Evolutionary conservation across 2,113 vertebrate species (phyloP).

Genomic region (Cygnus buccinator): DNA sequence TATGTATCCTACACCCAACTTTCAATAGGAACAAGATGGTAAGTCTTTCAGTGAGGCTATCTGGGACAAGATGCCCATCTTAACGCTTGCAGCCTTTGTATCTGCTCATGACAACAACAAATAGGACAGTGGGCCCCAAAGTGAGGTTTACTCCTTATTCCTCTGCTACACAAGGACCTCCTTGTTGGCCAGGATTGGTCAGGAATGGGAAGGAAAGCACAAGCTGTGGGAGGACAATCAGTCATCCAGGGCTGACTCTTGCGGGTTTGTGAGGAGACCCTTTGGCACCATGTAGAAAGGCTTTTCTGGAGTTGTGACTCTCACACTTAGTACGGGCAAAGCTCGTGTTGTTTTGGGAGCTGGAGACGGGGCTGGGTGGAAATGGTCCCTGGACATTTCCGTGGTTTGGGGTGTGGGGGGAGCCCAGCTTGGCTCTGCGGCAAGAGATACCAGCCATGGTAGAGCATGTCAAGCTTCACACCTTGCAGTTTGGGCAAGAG

Average conservation of each 20-base stretch:
- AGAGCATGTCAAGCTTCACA: neutral
- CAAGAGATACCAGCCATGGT: fast-evolving
- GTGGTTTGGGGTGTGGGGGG: fast-evolving
- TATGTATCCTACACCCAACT: neutral
- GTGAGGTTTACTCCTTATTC: neutral
- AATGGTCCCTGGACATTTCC: neutral
- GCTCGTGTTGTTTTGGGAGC: neutral
- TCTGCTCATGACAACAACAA: neutral
- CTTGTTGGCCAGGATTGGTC: neutral
- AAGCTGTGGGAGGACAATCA: neutral
- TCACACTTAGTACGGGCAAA: neutral
- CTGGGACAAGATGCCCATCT: neutral
- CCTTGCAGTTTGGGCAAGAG: neutral
- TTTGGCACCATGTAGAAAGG: neutral
- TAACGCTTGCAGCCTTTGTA: neutral
- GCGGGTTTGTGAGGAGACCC: neutral
- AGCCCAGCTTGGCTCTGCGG: neutral
- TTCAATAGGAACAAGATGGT: neutral
- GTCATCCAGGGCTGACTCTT: neutral
- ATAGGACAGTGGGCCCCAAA: neutral
- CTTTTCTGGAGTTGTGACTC: neutral
- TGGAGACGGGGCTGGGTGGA: neutral
- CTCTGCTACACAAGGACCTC: neutral
- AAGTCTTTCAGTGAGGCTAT: neutral
- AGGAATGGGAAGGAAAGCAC: neutral